Evolutionary conservation across 2,113 vertebrate genomes (phyloP), one percentile per base, ranked within the genome.

Genomic region (Saiga tatarica): DNA sequence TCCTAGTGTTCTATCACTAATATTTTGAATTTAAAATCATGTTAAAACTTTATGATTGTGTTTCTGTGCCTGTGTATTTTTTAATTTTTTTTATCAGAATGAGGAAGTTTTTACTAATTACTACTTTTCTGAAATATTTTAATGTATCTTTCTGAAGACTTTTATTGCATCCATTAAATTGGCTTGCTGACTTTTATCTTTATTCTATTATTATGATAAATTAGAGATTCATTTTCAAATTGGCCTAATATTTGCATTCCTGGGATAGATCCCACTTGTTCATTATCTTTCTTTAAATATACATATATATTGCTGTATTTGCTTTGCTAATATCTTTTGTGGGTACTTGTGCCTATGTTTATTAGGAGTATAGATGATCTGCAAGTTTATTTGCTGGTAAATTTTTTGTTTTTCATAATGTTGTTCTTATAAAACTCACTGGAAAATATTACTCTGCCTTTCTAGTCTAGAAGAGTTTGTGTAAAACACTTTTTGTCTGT

Each of bases 81-180:
- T 78, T 7, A 86, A 45, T 83, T 97, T 55, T 30, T 23, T 93
- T 96, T 83, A 76, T 88, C 19, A 93, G 25, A 93, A 39, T 90
- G 7, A 96, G 50, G 14, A 95, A 57, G 7, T 89, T 95, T 3
- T 19, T 95, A 95, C 60, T 97, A 95, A 96, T 94, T 91, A 45
- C 26, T 55, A 91, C 4, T 83, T 97, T 95, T 96, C 64, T 81
- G 42, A 95, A 12, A 88, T 83, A 95, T 84, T 94, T 94, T 93
- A 96, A 88, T 92, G 28, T 39, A n/a, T 50, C 60, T 91, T 89
- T 71, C 4, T 28, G 62, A 76, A 92, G 78, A 57, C 39, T 84
- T 93, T 86, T 57, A 79, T 23, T 91, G 15, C 13, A 53, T 91
- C 21, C 79, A 82, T 82, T 97, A 79, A 92, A 60, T 86, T 93